Conservation (phyloP, 2,797 vertebrate genomes). For the Manis javanica region DNA sequence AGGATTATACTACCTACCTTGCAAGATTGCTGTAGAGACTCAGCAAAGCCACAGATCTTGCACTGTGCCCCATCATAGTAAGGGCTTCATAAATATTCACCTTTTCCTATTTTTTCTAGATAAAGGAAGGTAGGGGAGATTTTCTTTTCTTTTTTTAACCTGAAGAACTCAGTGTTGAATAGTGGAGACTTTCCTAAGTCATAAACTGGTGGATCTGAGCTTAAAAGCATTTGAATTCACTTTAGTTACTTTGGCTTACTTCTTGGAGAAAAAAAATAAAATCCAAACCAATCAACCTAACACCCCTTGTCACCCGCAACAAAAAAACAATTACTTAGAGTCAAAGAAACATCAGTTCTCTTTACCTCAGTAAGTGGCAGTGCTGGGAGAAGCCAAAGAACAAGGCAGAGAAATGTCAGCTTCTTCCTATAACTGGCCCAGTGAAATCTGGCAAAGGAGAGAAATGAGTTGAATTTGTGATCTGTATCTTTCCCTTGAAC, state of each 20-base stretch:
- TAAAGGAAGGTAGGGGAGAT: background rate
- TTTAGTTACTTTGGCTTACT: background rate
- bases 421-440: background rate
- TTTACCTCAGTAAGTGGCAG: background rate
- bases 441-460: conserved; percentile 22
- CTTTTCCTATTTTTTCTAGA: conserved; percentile 36
- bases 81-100: background rate
- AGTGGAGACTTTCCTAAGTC: background rate
- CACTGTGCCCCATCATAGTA: background rate
- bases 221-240: background rate
- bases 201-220: background rate
- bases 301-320: background rate
- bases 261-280: background rate
- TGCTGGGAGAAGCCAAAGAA: background rate
- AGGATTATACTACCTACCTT: background rate
- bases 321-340: background rate
- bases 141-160: background rate
- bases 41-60: background rate
- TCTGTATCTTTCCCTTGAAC: background rate
- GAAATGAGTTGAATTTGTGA: conserved; percentile 24
- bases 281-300: background rate
- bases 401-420: conserved; percentile 24
- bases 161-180: background rate
- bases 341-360: background rate
- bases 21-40: background rate